phyloP scores from a whole-genome alignment of 2,797 vertebrate genomes.

The Otolemur crassicaudatus region DNA sequence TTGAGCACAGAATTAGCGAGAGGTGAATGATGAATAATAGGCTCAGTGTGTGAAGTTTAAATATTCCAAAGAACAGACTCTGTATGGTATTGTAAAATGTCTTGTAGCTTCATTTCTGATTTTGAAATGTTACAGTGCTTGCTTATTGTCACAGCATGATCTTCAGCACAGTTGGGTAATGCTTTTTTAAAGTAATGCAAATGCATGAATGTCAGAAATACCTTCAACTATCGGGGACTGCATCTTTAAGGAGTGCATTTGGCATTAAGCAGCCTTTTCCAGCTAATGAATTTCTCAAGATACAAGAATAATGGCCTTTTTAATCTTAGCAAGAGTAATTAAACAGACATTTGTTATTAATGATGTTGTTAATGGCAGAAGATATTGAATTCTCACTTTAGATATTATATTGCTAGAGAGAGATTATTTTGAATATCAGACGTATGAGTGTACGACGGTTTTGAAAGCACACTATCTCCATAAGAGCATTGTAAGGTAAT shows the following conservation, averaged over 20 bases:
- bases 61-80: slow-evolving; percentile 69
- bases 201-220: slow-evolving; percentile 78
- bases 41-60: slow-evolving; percentile 71
- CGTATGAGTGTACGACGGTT: slow-evolving; percentile 73
- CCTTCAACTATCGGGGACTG: slow-evolving; percentile 81
- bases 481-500: slow-evolving; percentile 56
- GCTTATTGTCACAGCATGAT: slow-evolving; percentile 79
- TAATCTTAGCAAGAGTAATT: slow-evolving; percentile 90
- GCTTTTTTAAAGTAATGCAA: slow-evolving; percentile 82
- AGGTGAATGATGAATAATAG: slow-evolving; percentile 68
- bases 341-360: slow-evolving; percentile 91
- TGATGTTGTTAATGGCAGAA: slow-evolving; percentile 89
- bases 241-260: slow-evolving; percentile 86
- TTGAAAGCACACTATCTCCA: slow-evolving; percentile 67
- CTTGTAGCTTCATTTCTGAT: slow-evolving; percentile 72
- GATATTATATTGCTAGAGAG: slow-evolving; percentile 80
- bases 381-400: slow-evolving; percentile 87
- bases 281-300: slow-evolving; percentile 89
- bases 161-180: slow-evolving; percentile 68
- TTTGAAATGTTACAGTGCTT: slow-evolving; percentile 77
- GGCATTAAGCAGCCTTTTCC: slow-evolving; percentile 86
- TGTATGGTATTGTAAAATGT: slow-evolving; percentile 56
- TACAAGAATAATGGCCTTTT: slow-evolving; percentile 89
- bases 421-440: slow-evolving; percentile 82
- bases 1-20: slow-evolving; percentile 50